These are phyloP conservation scores for Ectobius pallidus DNA, from an alignment of 2,888 invertebrate genomes.

Conservation along the genomic window DNA sequence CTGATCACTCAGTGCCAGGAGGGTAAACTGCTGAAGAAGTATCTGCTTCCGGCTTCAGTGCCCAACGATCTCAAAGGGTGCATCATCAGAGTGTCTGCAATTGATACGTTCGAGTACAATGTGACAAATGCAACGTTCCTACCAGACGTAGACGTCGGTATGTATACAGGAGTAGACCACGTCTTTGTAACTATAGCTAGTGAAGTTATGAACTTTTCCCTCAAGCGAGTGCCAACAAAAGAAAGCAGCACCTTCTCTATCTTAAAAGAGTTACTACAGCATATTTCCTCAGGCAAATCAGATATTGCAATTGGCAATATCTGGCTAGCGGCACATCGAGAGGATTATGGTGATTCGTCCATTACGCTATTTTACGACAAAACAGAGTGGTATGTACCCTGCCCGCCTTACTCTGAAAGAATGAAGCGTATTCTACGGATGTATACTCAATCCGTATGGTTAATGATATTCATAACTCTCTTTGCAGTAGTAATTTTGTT, in stretches of 20 bases:
- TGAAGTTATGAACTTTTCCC: not conserved
- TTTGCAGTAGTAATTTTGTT: not conserved
- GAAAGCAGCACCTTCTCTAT: not conserved
- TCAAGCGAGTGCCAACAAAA: not conserved
- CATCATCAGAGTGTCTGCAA: not conserved
- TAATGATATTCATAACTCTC: not conserved
- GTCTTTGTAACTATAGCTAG: not conserved
- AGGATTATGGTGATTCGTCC: not conserved
- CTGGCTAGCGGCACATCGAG: not conserved
- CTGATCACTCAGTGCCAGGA: not conserved
- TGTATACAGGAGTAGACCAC: not conserved
- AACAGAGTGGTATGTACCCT: not conserved
- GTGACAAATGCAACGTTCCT: not conserved
- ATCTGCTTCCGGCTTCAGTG: not conserved
- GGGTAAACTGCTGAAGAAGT: not conserved
- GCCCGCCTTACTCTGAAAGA: not conserved
- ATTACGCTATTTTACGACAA: not conserved
- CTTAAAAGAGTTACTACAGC: not conserved
- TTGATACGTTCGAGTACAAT: not conserved
- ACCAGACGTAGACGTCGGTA: not conserved
- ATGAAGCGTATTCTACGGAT: not conserved
- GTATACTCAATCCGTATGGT: not conserved
- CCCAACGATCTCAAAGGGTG: not conserved
- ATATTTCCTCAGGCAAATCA: not conserved
- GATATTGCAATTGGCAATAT: not conserved